Conservation (phyloP, 2,888 invertebrate genomes). For the Drosophila multiciliata region DNA sequence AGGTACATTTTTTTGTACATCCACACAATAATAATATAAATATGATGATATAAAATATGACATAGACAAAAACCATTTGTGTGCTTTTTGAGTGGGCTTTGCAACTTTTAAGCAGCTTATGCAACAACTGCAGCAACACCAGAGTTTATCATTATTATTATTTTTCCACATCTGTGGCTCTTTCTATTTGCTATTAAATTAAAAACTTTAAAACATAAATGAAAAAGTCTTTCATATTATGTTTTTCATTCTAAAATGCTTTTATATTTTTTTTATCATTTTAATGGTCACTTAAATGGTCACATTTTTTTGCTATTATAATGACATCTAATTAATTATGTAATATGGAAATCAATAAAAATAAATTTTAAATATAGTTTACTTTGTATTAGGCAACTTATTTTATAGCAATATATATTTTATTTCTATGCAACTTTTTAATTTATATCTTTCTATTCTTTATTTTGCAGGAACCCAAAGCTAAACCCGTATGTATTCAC, state of each 20-base stretch:
- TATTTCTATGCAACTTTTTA: constrained; percentile 33
- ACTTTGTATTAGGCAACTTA: neutral
- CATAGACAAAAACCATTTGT: constrained; percentile 44
- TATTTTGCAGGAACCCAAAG: constrained; percentile 81
- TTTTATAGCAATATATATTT: constrained; percentile 16
- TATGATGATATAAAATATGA: constrained; percentile 8
- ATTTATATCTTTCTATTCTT: constrained; percentile 44
- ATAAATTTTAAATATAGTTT: neutral
- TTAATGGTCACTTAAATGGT: constrained; percentile 14
- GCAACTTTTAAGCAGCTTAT: constrained; percentile 68
- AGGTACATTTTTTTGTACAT: constrained; percentile 17
- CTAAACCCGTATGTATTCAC: constrained; percentile 81
- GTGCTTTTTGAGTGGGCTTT: constrained; percentile 2
- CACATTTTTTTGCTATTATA: no score
- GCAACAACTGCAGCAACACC: constrained; percentile 16
- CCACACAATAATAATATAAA: constrained; percentile 24
- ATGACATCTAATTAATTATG: constrained; percentile 57
- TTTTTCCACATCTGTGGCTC: neutral
- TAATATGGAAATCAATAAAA: neutral
- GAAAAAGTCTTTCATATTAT: constrained; percentile 16
- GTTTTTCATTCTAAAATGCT: neutral
- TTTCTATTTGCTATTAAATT: constrained; percentile 29
- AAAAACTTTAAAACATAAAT: constrained; percentile 50
- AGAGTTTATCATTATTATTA: neutral
- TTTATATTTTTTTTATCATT: constrained; percentile 1